Evolutionary conservation across 2,113 vertebrate genomes (phyloP).

Genomic region (Agelaius phoeniceus): DNA sequence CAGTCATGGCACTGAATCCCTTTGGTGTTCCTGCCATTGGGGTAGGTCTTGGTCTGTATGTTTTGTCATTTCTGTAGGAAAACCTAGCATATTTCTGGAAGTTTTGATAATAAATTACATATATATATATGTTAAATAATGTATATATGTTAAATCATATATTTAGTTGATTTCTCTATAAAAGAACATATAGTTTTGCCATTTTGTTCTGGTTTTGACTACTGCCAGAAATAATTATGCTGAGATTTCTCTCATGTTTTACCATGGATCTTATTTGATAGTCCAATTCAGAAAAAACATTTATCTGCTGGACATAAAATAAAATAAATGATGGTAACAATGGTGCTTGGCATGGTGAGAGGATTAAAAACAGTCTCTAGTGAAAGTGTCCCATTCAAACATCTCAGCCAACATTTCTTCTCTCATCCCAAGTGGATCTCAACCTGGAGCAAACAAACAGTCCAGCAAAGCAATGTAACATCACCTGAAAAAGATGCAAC

Average conservation of each 20-base stretch:
- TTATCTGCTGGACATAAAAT: not conserved
- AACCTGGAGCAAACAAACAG: not conserved
- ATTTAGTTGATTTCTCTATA: not conserved
- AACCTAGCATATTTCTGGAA: not conserved
- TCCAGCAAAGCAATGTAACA: not conserved
- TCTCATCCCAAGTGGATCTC: conserved; percentile 10
- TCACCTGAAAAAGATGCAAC: not conserved
- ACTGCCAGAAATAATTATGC: not conserved
- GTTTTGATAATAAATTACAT: not conserved
- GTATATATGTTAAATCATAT: not conserved
- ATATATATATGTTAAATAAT: not conserved
- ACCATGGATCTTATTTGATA: not conserved
- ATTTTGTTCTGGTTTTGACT: not conserved
- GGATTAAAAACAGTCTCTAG: not conserved
- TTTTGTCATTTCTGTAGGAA: not conserved
- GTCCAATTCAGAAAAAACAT: not conserved
- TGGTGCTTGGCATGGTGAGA: not conserved
- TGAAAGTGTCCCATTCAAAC: not conserved
- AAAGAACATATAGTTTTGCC: not conserved
- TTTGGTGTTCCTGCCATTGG: not conserved
- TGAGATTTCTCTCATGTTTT: not conserved
- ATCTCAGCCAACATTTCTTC: not conserved
- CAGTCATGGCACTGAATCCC: not conserved
- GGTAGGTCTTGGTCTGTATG: not conserved
- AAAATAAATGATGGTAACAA: not conserved